These are phyloP conservation scores for Hylyphantes graminicola DNA, from an alignment of 1,140 invertebrate genomes.

Conservation along the genomic window DNA sequence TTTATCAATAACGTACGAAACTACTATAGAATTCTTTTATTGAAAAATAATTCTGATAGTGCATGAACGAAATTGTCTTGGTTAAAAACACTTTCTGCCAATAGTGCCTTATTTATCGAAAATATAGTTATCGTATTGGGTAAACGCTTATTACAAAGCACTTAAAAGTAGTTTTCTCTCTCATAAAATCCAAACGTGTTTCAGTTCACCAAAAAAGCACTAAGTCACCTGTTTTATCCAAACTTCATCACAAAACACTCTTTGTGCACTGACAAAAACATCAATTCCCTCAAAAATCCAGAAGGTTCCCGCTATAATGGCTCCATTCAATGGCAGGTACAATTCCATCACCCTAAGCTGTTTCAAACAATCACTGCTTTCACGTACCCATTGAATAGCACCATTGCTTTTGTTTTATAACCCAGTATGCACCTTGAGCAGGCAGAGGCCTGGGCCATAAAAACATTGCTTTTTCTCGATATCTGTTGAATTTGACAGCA, in stretches of 20 bases:
- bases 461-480: constrained; percentile 47
- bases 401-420: constrained; percentile 55
- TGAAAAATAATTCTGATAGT: no score
- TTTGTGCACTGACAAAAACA: neutral
- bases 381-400: constrained; percentile 51
- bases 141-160: no score
- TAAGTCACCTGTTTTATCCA: no score
- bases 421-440: constrained; percentile 35
- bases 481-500: constrained; percentile 58
- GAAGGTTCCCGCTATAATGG: constrained; percentile 37
- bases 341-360: constrained; percentile 55
- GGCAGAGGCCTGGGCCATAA: constrained; percentile 13
- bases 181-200: no score
- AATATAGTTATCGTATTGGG: no score
- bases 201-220: no score
- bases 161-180: no score
- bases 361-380: constrained; percentile 48
- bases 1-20: no score
- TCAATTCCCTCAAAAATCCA: constrained; percentile 5
- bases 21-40: no score
- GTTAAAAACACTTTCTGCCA: no score
- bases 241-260: neutral
- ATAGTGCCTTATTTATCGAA: no score
- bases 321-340: constrained; percentile 34
- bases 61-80: no score